Evolutionary conservation across 2,113 vertebrate genomes (phyloP).

Genomic region (Ptilorrhoa leucosticta): DNA sequence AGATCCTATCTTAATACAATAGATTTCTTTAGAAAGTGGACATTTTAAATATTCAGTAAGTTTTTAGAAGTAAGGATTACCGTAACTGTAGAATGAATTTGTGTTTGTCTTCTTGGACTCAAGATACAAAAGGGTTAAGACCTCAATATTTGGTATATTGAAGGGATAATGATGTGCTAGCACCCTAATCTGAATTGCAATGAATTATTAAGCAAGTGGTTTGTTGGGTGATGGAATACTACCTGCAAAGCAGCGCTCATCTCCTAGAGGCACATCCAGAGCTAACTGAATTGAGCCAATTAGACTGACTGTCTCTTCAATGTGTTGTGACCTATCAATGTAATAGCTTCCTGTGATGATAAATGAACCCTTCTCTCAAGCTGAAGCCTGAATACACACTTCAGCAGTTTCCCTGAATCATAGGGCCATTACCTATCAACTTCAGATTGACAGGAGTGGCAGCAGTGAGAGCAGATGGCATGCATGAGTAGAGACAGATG

Average conservation of each 20-base stretch:
- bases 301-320: slow-evolving; percentile 78
- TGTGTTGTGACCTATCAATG: slow-evolving; percentile 81
- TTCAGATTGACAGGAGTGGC: slow-evolving; percentile 68
- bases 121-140: slow-evolving; percentile 7
- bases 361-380: slow-evolving; percentile 84
- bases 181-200: slow-evolving; percentile 37
- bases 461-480: slow-evolving; percentile 50
- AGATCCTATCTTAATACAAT: not conserved
- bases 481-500: slow-evolving; percentile 69
- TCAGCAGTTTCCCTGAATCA: slow-evolving; percentile 74
- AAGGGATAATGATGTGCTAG: slow-evolving; percentile 30
- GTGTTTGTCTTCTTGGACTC: not conserved
- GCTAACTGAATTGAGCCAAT: slow-evolving; percentile 77
- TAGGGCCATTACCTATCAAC: slow-evolving; percentile 75
- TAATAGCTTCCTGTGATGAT: slow-evolving; percentile 88
- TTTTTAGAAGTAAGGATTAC: not conserved
- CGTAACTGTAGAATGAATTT: not conserved
- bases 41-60: not conserved
- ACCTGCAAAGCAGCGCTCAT: slow-evolving; percentile 65
- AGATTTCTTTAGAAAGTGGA: not conserved
- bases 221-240: slow-evolving; percentile 74
- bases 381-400: slow-evolving; percentile 75
- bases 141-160: slow-evolving; percentile 28
- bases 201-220: slow-evolving; percentile 75
- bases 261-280: slow-evolving; percentile 70